Base-by-base conservation (phyloP, 37 sponge, comb jelly and placozoan genomes). In the Axinella damicornis region DNA sequence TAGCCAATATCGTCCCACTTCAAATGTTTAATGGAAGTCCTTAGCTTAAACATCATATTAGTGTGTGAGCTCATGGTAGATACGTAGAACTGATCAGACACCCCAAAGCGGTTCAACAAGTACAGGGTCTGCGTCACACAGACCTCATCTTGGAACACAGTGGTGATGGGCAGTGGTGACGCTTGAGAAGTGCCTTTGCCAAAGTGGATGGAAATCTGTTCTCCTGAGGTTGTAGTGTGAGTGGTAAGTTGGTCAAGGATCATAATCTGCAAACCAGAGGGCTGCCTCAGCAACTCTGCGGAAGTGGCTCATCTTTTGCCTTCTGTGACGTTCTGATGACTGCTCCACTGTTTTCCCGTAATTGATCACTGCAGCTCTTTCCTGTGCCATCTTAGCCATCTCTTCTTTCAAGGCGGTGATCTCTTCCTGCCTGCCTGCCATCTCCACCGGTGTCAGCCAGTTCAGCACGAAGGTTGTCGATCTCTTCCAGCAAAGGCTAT, bases 51-150 rank as follows among this genome's bases (percentile, higher is more conserved):
- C 46, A n/a, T n/a, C n/a, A n/a, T n/a, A n/a, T n/a, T n/a, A n/a
- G n/a, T 46, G 46, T 46, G 46, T 46, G 46, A 46, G 46, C 46
- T 46, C 46, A 46, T 46, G 46, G 46, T 46, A 46, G 46, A 46
- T n/a, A n/a, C n/a, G 20, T 69, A 69, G 70, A 69, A 69, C 16
- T 27, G 38, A 69, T 69, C 70, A 20, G 70, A 71, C n/a, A 71
- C 72, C 14, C 72, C 72, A 71, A 41, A 71, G 15, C 52, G 40
- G 20, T 71, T 53, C 2, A 71, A 53, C 22, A 71, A 24, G 25
- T 41, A 71, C 52, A 71, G 25, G 13, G 52, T 40, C 21, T 71
- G 69, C 62, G 12, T 61, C 5, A 14, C 62, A 61, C 62, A 61
- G 25, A 61, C 4, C 25, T 61, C 62, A 61, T 61, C 62, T 22